Evolutionary conservation across 2,888 invertebrate species (phyloP), one percentile per base, ranked within the genome.

Genomic region (Chalcis sispes): DNA sequence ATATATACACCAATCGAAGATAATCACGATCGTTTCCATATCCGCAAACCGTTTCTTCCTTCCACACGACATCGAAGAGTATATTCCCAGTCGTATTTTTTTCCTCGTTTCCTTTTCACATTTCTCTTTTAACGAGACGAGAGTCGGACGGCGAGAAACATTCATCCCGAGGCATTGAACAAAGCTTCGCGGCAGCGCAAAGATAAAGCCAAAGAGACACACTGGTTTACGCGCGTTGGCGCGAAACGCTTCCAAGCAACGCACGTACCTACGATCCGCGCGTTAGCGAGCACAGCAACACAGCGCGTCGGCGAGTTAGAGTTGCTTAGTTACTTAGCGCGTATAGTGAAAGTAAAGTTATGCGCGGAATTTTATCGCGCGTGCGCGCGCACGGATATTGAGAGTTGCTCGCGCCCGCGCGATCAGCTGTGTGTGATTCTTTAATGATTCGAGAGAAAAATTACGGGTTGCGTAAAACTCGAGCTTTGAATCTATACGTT

Each of bases 301-400:
- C n/a, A n/a, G n/a, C n/a, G n/a, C n/a, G n/a, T n/a, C n/a, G n/a
- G n/a, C n/a, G n/a, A n/a, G n/a, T n/a, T n/a, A n/a, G n/a, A n/a
- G n/a, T n/a, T n/a, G n/a, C n/a, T n/a, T n/a, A n/a, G n/a, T 32
- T 32, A 32, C 32, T 32, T 32, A n/a, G 5, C 54, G 46, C 46
- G 61, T 27, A 62, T 8, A 61, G 72, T 76, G 76, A 76, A 76
- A 76, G 76, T 76, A 72, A 76, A 76, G 76, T 62, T 76, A 76
- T 76, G 76, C 72, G 40, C 0, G 72, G 76, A 76, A 76, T 76
- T 61, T 76, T 72, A 76, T 72, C 77, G 50, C 8, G 4, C 46
- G n/a, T 18, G 56, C 48, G 20, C 29, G 29, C 25, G n/a, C 73
- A 46, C 66, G n/a, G n/a, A n/a, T n/a, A n/a, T n/a, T n/a, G 81